Conservation (phyloP, 1,140 invertebrate genomes). For the Drosophila hydei region DNA sequence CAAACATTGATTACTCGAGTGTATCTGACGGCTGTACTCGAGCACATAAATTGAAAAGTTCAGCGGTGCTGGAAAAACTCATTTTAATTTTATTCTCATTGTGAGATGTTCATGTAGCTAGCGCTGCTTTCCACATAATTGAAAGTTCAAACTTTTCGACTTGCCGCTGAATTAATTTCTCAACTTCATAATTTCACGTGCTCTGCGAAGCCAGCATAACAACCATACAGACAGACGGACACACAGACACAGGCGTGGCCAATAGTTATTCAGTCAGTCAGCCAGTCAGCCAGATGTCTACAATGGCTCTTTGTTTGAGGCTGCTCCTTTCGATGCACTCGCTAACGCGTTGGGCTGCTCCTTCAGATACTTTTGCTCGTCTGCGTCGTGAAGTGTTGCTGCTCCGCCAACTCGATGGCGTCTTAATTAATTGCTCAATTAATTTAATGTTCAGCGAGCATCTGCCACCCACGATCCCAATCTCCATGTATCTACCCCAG, state of each 20-base stretch:
- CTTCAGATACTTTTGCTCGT: slow-evolving; percentile 9
- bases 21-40: slow-evolving; percentile 75
- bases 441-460: slow-evolving; percentile 76
- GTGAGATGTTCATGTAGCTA: slow-evolving; percentile 54
- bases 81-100: slow-evolving; percentile 62
- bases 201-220: slow-evolving; percentile 71
- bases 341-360: slow-evolving; percentile 22
- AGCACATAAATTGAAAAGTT: slow-evolving; percentile 79
- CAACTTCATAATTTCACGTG: slow-evolving; percentile 80
- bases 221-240: slow-evolving; percentile 33
- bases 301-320: slow-evolving; percentile 72
- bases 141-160: slow-evolving; percentile 78
- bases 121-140: slow-evolving; percentile 69
- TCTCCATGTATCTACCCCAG: background rate
- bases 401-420: slow-evolving; percentile 64
- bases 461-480: slow-evolving; percentile 8
- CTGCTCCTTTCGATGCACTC: slow-evolving; percentile 55
- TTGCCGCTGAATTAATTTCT: slow-evolving; percentile 81
- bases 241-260: slow-evolving; percentile 22
- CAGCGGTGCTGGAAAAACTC: slow-evolving; percentile 48
- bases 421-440: slow-evolving; percentile 83
- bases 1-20: slow-evolving; percentile 75
- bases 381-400: slow-evolving; percentile 39
- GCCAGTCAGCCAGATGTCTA: slow-evolving; percentile 52
- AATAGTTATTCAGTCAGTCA: slow-evolving; percentile 11